Base-by-base conservation (phyloP, 2,888 invertebrate genomes). In the Lasioglossum calceatum region DNA sequence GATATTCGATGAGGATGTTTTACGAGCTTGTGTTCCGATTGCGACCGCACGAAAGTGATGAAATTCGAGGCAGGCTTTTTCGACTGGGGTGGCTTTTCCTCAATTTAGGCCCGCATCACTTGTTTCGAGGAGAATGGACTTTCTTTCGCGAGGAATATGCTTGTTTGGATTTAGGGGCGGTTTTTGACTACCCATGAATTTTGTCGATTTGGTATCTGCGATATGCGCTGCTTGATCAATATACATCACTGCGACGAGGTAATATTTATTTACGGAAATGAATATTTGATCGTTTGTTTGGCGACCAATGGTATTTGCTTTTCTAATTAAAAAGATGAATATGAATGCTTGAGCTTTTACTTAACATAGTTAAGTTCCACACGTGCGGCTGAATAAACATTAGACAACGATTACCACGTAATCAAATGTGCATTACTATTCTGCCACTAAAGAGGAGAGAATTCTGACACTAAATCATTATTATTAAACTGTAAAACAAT, bases 1-100 rank as follows among this genome's bases (percentile, higher is more conserved):
- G 61, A 61, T 27, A 61, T 61, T 61, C 61, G 61, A 61, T 61
- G 61, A 32, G 61, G 61, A 61, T 61, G 61, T 61, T 61, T 61
- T 61, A 61, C 61, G 61, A 32, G 61, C 27, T 61, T 61, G 61
- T 61, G 61, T 61, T 61, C 61, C n/a, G 32, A 77, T 47, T 36
- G 27, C 54, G 50, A 12, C n/a, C 10, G 42, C 42, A 3, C 27
- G 61, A 27, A n/a, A 2, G 14, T 32, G 61, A 61, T 61, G 61
- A 61, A 61, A 61, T 27, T 61, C 61, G 61, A 61, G 27, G 61
- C 61, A 27, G 27, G 61, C 5, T 5, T 27, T 14, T 61, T 61
- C 61, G 14, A 1, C 14, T 1, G 27, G 61, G 27, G 27, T 14
- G 61, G 27, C 27, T 61, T 32, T 61, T 32, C 5, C 16, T 61